Percentiles rank a stretch among this genome's conserved stretches.
Conservation (phyloP, 2,113 vertebrate genomes). For the Archocentrus centrarchus region DNA sequence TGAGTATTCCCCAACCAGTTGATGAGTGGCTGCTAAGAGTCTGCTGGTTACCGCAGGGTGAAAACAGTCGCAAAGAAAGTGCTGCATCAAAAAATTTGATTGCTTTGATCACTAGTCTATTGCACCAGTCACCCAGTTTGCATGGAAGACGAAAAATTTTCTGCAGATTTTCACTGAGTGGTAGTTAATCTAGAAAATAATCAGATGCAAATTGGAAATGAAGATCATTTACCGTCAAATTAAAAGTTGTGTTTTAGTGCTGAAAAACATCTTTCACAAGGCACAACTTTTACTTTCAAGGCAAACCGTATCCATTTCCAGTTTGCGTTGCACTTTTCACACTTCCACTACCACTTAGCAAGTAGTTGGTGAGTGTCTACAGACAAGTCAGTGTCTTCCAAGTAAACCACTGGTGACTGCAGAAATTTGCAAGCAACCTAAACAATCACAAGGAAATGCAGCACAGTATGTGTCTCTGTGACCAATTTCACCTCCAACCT, state of each 20-base stretch:
- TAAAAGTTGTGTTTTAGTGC: no score
- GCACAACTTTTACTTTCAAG: neutral
- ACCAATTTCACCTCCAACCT: neutral
- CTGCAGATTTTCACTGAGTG: neutral
- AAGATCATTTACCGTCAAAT: no score
- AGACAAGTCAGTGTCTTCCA: neutral
- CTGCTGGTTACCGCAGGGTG: neutral
- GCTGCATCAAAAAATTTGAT: no score
- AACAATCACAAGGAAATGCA: neutral
- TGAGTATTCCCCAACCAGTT: neutral
- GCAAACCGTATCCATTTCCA: neutral
- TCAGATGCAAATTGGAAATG: no score
- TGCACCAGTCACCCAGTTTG: no score
- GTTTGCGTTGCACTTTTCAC: neutral
- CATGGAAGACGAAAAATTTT: no score
- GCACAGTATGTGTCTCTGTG: neutral
- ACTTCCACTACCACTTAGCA: neutral
- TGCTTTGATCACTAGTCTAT: no score
- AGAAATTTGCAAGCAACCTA: neutral
- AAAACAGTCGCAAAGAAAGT: neutral
- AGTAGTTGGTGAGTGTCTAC: neutral
- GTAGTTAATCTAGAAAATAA: neutral
- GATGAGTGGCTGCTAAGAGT: neutral
- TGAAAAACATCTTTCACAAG: no score
- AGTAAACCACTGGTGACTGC: neutral